phyloP scores from a whole-genome alignment of 2,797 vertebrate species.

The Chaetophractus vellerosus region DNA sequence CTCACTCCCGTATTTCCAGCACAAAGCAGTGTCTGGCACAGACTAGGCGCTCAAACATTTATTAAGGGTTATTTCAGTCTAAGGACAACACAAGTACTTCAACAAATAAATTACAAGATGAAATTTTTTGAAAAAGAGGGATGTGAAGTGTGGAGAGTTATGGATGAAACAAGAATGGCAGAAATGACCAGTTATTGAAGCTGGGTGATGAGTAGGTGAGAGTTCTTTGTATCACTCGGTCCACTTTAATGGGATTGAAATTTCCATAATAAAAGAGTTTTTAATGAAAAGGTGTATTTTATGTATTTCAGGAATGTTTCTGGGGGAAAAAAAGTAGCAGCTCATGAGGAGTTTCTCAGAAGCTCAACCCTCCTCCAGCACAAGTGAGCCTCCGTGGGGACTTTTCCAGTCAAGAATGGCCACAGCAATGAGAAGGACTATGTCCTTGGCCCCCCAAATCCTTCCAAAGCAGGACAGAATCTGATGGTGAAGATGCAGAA shows the following conservation, averaged over 20 bases:
- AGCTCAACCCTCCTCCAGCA: not conserved
- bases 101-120: not conserved
- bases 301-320: constrained; percentile 21
- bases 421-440: not conserved
- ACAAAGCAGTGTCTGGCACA: not conserved
- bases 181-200: not conserved
- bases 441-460: not conserved
- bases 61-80: not conserved
- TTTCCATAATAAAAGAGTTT: not conserved
- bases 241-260: not conserved
- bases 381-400: not conserved
- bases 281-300: not conserved
- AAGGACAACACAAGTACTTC: not conserved
- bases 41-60: not conserved
- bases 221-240: not conserved
- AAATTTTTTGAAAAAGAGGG: not conserved
- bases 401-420: not conserved
- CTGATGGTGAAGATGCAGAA: not conserved
- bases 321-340: not conserved
- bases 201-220: not conserved
- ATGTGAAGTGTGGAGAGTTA: not conserved
- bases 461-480: not conserved
- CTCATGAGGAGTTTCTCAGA: not conserved
- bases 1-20: not conserved
- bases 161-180: not conserved